Percentiles rank a stretch among this genome's conserved stretches.
Evolutionary conservation across 2,888 invertebrate species (phyloP).

Genomic region (Agriopis leucophaearia): DNA sequence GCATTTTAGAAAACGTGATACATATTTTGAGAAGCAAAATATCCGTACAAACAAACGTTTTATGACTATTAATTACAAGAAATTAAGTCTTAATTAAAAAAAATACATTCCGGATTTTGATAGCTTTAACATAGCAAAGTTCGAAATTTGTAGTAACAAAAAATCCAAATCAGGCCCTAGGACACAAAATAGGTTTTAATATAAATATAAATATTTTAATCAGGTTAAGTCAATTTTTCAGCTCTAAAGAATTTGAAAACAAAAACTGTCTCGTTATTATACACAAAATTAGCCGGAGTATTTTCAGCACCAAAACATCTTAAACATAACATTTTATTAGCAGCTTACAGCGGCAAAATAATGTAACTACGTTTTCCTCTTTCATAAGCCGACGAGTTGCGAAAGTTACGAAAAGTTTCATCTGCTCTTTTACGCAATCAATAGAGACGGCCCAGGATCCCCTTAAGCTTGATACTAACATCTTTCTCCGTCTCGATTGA

Average conservation of each 20-base stretch:
- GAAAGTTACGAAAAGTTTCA: conserved; percentile 33
- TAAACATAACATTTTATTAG: conserved; percentile 31
- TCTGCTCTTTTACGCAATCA: conserved; percentile 48
- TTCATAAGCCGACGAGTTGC: conserved; percentile 30
- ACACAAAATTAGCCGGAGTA: conserved; percentile 20
- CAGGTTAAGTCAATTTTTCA: neutral
- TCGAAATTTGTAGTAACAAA: no score
- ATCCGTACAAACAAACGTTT: no score
- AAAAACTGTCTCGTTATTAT: conserved; percentile 4
- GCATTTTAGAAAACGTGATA: no score
- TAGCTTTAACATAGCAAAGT: no score
- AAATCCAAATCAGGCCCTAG: no score
- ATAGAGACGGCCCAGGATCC: conserved; percentile 68
- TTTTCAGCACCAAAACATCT: conserved; percentile 26
- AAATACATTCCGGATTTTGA: neutral
- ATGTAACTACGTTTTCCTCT: conserved; percentile 32
- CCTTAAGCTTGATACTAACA: conserved; percentile 82
- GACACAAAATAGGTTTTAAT: neutral
- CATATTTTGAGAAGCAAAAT: no score
- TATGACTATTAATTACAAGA: no score
- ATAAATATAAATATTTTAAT: neutral
- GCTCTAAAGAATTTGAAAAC: neutral
- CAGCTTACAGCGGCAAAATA: conserved; percentile 26
- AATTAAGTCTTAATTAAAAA: neutral
- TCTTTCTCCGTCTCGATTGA: conserved; percentile 57